Evolutionary conservation across 2,888 invertebrate genomes (phyloP).

Genomic region (Marronus borbonicus): DNA sequence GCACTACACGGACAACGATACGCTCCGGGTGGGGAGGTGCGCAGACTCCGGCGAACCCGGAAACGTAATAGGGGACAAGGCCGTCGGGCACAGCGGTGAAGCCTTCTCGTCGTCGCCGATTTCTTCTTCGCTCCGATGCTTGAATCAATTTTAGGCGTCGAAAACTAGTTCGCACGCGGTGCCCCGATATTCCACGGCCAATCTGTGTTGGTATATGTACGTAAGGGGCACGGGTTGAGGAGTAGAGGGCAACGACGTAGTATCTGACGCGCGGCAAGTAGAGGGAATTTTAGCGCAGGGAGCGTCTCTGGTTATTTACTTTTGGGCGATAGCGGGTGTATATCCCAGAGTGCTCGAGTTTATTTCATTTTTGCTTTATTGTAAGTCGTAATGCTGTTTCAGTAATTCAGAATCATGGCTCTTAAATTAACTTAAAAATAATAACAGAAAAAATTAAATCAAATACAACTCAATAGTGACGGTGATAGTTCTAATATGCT

Average conservation of each 20-base stretch:
- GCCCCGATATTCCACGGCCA: not conserved
- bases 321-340: not conserved
- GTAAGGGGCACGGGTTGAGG: not conserved
- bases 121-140: constrained; percentile 38
- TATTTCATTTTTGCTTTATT: too few species aligned
- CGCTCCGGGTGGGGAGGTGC: constrained; percentile 61
- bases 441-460: too few species aligned
- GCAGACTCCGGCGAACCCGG: constrained; percentile 64
- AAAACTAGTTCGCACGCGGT: constrained; percentile 39
- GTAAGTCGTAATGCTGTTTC: too few species aligned
- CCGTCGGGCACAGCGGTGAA: constrained; percentile 58
- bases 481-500: too few species aligned
- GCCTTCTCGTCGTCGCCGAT: constrained; percentile 40
- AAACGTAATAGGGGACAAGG: constrained; percentile 63
- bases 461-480: too few species aligned
- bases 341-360: too few species aligned
- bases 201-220: constrained; percentile 20
- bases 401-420: too few species aligned
- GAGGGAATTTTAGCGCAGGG: not conserved
- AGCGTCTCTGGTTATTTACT: not conserved
- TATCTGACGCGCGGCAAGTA: not conserved
- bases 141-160: constrained; percentile 51
- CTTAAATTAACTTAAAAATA: too few species aligned
- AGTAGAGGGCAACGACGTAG: not conserved
- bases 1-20: constrained; percentile 63